Evolutionary conservation across 2,797 vertebrate species (phyloP).

Genomic region (Centroberyx gerrardi): DNA sequence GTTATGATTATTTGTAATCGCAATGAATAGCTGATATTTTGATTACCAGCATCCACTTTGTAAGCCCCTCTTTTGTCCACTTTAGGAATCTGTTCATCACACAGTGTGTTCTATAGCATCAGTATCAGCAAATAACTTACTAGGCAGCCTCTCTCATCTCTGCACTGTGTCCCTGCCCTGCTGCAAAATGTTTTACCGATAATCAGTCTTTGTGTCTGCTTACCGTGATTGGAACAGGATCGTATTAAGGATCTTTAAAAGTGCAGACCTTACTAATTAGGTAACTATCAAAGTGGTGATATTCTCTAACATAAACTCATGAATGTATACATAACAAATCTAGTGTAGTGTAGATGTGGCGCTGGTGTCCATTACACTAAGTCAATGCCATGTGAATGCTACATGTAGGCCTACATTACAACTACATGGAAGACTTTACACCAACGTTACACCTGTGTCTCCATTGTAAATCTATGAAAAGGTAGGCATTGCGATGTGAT

Average conservation of each 20-base stretch:
- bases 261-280: constrained; percentile 2
- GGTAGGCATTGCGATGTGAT: not conserved
- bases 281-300: constrained; percentile 6
- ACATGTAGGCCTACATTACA: too few relatives aligned
- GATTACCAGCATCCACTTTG: not conserved
- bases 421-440: not conserved
- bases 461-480: constrained; percentile 10
- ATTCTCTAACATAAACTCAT: not conserved
- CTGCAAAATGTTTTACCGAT: too few relatives aligned
- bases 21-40: too few relatives aligned
- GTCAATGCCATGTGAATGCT: too few relatives aligned
- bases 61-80: not conserved
- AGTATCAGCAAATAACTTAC: too few relatives aligned
- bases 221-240: not conserved
- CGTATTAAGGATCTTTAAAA: not conserved
- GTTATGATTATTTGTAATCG: too few relatives aligned
- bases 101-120: not conserved
- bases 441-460: constrained; percentile 1
- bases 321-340: too few relatives aligned
- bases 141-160: too few relatives aligned
- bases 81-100: constrained; percentile 7
- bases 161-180: too few relatives aligned
- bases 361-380: too few relatives aligned
- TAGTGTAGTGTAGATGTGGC: too few relatives aligned
- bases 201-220: not conserved